These are phyloP conservation scores for Orientallactaga bullata DNA, from an alignment of 2,113 vertebrate species.

Conservation along the genomic window DNA sequence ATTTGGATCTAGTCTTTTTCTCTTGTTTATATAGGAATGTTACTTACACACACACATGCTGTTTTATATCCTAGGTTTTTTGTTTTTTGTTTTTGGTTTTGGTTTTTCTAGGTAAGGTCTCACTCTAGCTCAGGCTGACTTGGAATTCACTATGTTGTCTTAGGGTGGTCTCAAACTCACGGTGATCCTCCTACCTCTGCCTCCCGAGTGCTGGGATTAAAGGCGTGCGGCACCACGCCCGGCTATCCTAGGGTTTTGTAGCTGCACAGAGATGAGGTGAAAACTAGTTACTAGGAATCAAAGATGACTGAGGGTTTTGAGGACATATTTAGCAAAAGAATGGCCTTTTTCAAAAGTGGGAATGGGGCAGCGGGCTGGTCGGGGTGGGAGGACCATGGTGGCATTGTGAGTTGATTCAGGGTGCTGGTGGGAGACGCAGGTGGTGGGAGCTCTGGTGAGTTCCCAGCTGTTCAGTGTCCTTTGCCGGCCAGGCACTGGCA, in stretches of 20 bases:
- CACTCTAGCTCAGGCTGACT: no score
- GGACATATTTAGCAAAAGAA: background rate
- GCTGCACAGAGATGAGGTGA: conserved; percentile 9
- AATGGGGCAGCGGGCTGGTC: background rate
- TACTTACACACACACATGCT: background rate
- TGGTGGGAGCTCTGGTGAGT: background rate
- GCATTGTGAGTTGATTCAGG: background rate
- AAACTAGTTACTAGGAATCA: background rate
- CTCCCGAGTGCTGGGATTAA: no score
- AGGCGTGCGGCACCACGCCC: no score
- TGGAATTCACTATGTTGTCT: no score
- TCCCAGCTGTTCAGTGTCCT: background rate
- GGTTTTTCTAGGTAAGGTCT: no score
- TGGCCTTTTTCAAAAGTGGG: background rate
- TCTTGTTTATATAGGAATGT: background rate
- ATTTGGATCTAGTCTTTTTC: background rate
- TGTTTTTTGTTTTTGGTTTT: no score
- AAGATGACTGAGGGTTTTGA: background rate
- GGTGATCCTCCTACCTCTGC: no score
- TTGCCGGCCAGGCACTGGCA: background rate
- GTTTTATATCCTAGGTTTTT: background rate
- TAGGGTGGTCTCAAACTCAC: no score
- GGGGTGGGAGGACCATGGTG: background rate
- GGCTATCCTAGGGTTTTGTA: background rate
- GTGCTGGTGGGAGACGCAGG: background rate